A percentile compares a stretch with the other conserved stretches of the same genome.
Conservation (phyloP, 2,797 vertebrate genomes). For the Pagetopsis macropterus region DNA sequence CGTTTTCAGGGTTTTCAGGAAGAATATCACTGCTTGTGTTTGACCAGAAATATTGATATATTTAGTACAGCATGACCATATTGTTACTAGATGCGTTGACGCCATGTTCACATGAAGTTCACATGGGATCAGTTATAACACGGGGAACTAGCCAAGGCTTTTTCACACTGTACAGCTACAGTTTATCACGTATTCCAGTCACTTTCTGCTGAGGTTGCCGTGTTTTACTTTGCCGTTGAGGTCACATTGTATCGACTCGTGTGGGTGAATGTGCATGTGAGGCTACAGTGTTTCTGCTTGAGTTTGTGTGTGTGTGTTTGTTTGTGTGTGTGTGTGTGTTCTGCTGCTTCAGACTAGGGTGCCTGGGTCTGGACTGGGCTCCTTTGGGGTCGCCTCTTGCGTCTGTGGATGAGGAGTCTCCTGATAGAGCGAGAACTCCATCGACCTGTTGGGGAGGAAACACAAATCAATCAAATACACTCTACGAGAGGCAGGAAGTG, state of each 20-base stretch:
- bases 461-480: constrained; percentile 47
- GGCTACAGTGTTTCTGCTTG: constrained; percentile 45
- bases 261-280: constrained; percentile 26
- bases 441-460: constrained; percentile 69
- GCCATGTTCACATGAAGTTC: constrained; percentile 49
- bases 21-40: constrained; percentile 47
- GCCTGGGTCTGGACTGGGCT: constrained; percentile 78
- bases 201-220: constrained; percentile 76
- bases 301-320: background rate
- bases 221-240: constrained; percentile 77
- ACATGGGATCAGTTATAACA: constrained; percentile 50
- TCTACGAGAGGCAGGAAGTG: background rate
- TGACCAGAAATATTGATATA: constrained; percentile 56
- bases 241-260: constrained; percentile 68
- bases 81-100: constrained; percentile 45
- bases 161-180: constrained; percentile 73
- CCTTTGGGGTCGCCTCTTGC: constrained; percentile 76
- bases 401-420: constrained; percentile 76
- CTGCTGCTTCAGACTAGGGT: constrained; percentile 81
- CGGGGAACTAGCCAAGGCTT: constrained; percentile 58
- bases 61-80: constrained; percentile 57
- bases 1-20: constrained; percentile 58
- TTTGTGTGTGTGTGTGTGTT: constrained; percentile 32
- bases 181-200: constrained; percentile 63
- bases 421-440: constrained; percentile 83